These are phyloP conservation scores for Chirona hameri DNA, from an alignment of 2,888 invertebrate species.

Conservation along the genomic window DNA sequence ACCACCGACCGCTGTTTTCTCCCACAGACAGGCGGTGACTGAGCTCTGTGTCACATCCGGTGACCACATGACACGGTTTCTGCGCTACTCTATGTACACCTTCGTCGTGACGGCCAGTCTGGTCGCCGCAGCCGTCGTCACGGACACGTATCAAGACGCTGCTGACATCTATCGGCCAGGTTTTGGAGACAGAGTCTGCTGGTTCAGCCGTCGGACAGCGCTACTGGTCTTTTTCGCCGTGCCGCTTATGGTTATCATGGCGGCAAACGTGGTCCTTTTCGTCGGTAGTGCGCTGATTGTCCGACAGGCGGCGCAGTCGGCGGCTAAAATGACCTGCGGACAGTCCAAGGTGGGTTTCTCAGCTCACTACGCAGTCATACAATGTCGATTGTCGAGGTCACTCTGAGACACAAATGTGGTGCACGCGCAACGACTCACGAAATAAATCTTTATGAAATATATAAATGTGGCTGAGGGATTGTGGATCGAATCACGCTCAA, in stretches of 20 bases:
- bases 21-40: conserved; percentile 47
- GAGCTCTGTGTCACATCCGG: conserved; percentile 50
- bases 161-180: conserved; percentile 46
- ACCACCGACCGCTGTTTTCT: no score
- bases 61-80: conserved; percentile 48
- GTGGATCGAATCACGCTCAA: no score
- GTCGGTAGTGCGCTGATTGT: conserved; percentile 49
- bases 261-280: conserved; percentile 50
- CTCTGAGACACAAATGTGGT: no score
- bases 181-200: conserved; percentile 52
- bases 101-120: conserved; percentile 47
- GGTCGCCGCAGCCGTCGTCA: conserved; percentile 47
- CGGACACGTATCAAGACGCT: conserved; percentile 37
- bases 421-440: no score
- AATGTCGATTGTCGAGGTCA: no score
- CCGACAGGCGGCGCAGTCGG: conserved; percentile 46
- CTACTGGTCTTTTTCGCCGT: conserved; percentile 53
- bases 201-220: conserved; percentile 52
- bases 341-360: conserved; percentile 28
- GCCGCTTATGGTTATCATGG: conserved; percentile 50
- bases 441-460: no score
- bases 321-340: conserved; percentile 43
- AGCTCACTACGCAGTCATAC: no score
- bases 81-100: conserved; percentile 49
- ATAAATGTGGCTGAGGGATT: no score